These are phyloP conservation scores for Hippoglossus stenolepis DNA, from an alignment of 2,113 vertebrate species.

Conservation along the genomic window DNA sequence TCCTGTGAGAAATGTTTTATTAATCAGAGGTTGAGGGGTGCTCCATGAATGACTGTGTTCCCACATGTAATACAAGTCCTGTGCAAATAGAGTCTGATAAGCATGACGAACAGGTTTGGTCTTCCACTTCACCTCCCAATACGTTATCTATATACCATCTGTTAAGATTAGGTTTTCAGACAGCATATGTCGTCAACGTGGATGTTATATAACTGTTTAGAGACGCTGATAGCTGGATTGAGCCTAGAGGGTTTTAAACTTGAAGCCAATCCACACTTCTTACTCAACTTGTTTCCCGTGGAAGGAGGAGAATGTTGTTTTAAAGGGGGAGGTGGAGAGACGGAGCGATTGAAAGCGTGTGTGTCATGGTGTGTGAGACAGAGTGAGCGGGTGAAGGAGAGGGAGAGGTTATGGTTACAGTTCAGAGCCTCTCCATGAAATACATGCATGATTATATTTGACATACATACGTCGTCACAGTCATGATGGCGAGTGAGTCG, in stretches of 20 bases:
- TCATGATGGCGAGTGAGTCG: neutral
- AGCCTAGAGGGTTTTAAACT: conserved; percentile 45
- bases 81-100: conserved; percentile 32
- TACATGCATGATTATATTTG: neutral
- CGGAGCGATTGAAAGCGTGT: conserved; percentile 3
- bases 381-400: neutral
- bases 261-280: conserved; percentile 36
- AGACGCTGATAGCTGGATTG: conserved; percentile 16
- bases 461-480: neutral
- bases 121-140: conserved; percentile 7
- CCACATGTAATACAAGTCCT: neutral
- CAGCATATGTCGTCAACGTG: neutral
- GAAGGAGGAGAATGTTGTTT: conserved; percentile 22
- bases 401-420: conserved; percentile 3
- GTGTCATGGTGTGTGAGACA: conserved; percentile 2
- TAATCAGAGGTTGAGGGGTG: neutral
- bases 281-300: neutral
- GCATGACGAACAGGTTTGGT: conserved; percentile 11
- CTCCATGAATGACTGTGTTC: neutral
- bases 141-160: conserved; percentile 21
- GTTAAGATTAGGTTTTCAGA: conserved; percentile 22
- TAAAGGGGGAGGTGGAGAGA: conserved; percentile 18
- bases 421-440: neutral
- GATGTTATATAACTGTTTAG: conserved; percentile 13
- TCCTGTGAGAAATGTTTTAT: conserved; percentile 2